Evolutionary conservation across 2,888 invertebrate species (phyloP).

Genomic region (Calameuta pallipes): DNA sequence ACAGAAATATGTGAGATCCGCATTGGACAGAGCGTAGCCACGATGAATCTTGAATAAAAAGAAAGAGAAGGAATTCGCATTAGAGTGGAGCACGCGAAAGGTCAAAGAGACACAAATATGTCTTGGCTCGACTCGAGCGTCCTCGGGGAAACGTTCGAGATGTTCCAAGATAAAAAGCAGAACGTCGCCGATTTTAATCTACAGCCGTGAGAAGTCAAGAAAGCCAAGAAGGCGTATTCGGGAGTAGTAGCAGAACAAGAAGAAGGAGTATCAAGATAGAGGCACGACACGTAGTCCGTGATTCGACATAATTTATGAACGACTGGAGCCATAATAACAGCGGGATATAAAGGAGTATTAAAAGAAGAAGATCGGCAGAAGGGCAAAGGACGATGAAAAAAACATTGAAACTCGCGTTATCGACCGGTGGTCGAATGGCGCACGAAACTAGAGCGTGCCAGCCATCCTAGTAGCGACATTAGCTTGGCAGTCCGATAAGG

Average conservation of each 20-base stretch:
- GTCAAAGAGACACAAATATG: background rate
- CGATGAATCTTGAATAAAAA: background rate
- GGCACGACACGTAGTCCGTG: background rate
- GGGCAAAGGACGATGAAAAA: background rate
- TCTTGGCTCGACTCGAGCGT: background rate
- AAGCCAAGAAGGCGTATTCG: background rate
- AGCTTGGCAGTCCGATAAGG: conserved; percentile 12
- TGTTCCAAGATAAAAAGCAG: background rate
- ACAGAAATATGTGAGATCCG: background rate
- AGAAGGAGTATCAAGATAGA: background rate
- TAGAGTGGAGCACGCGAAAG: background rate
- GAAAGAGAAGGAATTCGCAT: background rate
- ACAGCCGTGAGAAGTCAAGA: background rate
- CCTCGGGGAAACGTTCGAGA: background rate
- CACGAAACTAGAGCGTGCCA: background rate
- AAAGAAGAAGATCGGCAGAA: background rate
- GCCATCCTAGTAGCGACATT: background rate
- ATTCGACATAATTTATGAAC: background rate
- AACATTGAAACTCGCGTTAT: background rate
- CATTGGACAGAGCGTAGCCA: background rate
- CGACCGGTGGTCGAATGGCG: background rate
- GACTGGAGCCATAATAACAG: background rate
- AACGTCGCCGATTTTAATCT: background rate
- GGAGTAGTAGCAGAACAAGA: background rate
- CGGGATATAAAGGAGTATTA: background rate